Base-by-base conservation (phyloP, 2,113 vertebrate species). In the Ciconia stormi region DNA sequence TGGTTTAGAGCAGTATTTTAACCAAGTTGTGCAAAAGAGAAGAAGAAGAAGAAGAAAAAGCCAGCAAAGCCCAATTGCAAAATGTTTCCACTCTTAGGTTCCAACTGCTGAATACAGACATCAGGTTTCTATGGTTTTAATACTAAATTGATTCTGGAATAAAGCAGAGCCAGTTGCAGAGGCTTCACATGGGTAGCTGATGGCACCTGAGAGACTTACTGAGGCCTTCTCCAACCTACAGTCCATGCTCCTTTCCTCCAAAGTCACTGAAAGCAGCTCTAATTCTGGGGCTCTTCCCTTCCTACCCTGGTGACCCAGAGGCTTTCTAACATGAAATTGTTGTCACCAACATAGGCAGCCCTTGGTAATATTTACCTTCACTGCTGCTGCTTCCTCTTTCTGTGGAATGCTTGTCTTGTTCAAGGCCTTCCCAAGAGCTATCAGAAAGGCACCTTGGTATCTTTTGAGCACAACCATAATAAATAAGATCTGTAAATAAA, bases 1-100 rank as follows among this genome's bases (percentile, higher is more conserved):
- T 82, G 61, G 66, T 85, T 93, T 92, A 91, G 13, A 88, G 71
- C 62, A 90, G 74, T 65, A 89, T 90, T 96, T 96, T 88, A 87
- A 90, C 27, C 36, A 94, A 87, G 50, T 42, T 92, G 25, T 86
- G 42, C 50, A 95, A 85, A 94, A 80, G 10, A 86, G 46, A 82
- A 92, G 42, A n/a, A 94, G 69, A 53, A 61, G 55, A 40, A 80
- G 30, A 17, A 56, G 42, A 40, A 93, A 67, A 40, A 76, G 21
- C 38, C 38, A 38, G 38, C 38, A 38, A 38, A 38, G 38, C 32
- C 47, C 46, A 83, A 32, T 40, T 89, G 83, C 89, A 92, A 91
- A 95, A 95, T 44, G 27, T 95, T 96, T 95, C 87, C 84, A 78
- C 38, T 83, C 50, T 59, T 83, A n/a, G 15, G 16, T 91, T 95